These are phyloP conservation scores for Drosophila paramelanica DNA, from an alignment of 2,888 invertebrate genomes.

Conservation along the genomic window DNA sequence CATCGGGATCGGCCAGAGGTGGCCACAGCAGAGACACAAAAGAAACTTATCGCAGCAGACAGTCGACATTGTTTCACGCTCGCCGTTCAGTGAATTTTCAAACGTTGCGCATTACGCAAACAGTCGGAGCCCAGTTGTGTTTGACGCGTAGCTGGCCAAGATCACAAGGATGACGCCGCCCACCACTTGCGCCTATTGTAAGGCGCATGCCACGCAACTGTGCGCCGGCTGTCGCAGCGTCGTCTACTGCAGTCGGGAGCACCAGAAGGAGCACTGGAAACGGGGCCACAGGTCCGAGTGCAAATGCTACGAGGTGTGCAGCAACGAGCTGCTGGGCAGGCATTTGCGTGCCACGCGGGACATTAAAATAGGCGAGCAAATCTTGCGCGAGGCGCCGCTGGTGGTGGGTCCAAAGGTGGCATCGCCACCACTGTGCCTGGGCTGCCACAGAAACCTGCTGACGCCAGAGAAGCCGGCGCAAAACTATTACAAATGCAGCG, in stretches of 20 bases:
- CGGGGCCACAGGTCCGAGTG: constrained; percentile 89
- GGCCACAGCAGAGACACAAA: constrained; percentile 56
- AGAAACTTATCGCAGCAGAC: constrained; percentile 46
- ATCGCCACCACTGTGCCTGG: constrained; percentile 87
- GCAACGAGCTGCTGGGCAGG: constrained; percentile 87
- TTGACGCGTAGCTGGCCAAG: constrained; percentile 1
- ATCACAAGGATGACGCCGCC: constrained; percentile 40
- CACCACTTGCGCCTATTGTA: constrained; percentile 87
- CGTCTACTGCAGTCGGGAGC: constrained; percentile 89
- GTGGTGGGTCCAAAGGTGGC: constrained; percentile 89
- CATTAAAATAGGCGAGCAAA: constrained; percentile 89
- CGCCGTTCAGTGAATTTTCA: constrained; percentile 57
- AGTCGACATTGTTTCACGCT: constrained; percentile 16
- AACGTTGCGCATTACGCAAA: constrained; percentile 69
- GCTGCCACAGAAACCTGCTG: constrained; percentile 86
- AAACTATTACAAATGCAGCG: constrained; percentile 87
- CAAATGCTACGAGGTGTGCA: constrained; percentile 85
- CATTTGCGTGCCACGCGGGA: constrained; percentile 89
- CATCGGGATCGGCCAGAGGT: constrained; percentile 35
- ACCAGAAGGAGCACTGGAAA: constrained; percentile 90
- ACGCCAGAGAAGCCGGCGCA: constrained; percentile 56
- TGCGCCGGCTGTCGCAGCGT: constrained; percentile 90
- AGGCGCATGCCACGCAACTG: constrained; percentile 87
- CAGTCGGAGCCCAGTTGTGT: constrained; percentile 22
- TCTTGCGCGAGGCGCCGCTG: constrained; percentile 88